Evolutionary conservation across 1,140 invertebrate species (phyloP).

Genomic region (Hormaphis cornu): DNA sequence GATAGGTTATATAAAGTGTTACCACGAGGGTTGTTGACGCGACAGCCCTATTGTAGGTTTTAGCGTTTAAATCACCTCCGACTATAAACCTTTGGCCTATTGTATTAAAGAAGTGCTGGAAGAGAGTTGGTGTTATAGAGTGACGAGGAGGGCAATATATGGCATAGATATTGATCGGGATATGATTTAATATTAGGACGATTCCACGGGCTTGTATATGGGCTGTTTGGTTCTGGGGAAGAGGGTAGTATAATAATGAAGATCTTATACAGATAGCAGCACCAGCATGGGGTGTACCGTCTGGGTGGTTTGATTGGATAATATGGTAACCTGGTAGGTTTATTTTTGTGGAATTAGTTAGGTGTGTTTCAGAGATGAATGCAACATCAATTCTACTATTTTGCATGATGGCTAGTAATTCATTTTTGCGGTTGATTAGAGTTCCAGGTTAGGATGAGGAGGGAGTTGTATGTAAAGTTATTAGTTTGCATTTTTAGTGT

Average conservation of each 20-base stretch:
- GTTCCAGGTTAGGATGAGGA: background rate
- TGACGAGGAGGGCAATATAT: background rate
- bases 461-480: background rate
- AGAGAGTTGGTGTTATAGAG: background rate
- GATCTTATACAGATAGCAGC: background rate
- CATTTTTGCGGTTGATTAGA: background rate
- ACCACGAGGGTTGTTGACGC: background rate
- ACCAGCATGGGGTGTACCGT: background rate
- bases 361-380: background rate
- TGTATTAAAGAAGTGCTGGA: background rate
- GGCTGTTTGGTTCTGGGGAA: background rate
- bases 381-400: background rate
- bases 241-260: background rate
- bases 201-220: background rate
- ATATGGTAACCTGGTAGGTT: background rate
- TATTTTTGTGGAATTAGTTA: background rate
- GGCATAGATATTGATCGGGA: background rate
- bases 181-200: background rate
- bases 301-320: background rate
- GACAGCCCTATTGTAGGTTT: background rate
- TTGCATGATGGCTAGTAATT: background rate
- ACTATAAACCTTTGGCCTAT: background rate
- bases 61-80: background rate
- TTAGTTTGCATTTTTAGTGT: background rate
- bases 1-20: no score